Base-by-base conservation (phyloP, 2,113 vertebrate species). In the Speoplatyrhinus poulsoni region DNA sequence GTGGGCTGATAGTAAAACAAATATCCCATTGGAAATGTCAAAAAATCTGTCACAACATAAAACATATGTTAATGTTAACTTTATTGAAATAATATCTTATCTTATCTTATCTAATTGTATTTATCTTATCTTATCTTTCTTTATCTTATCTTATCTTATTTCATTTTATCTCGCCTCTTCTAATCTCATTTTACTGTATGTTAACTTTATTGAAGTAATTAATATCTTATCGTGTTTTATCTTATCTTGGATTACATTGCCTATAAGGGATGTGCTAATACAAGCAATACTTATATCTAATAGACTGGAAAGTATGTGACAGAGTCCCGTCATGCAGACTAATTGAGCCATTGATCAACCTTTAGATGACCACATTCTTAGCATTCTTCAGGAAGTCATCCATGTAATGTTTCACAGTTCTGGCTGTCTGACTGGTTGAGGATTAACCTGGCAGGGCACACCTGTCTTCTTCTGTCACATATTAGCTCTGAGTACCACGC, bases 1-100 rank as follows among this genome's bases (percentile, higher is more conserved):
- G 91, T 93, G 92, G 92, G 87, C 92, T 79, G 73, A 74, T 79
- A 83, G 83, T 77, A 84, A 88, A 90, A 86, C 83, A 88, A 89
- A 86, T 68, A 84, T 63, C 76, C 81, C 65, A 73, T 61, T 89
- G 86, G 88, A 90, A 89, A 85, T 59, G 67, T 53, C 69, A 62
- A 55, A 79, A 87, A 83, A 85, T 86, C 89, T 89, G 86, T 83
- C 82, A 84, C 76, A 79, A 76, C 57, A 79, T 72, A 69, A 58
- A 67, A 58, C 62, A 69, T 49, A 58, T 50, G 68, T 58, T 74
- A 67, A 70, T 75, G 73, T 41, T 52, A 65, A 41, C 46, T 12
- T n/a, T 4, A 4, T 12, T 7, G 46, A 33, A 4, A 1, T 13
- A 56, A 17, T 57, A 10, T 26, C 55, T n/a, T 26, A 13, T 4